These are phyloP conservation scores for Alces alces DNA, from an alignment of 2,113 vertebrate genomes.

Conservation along the genomic window DNA sequence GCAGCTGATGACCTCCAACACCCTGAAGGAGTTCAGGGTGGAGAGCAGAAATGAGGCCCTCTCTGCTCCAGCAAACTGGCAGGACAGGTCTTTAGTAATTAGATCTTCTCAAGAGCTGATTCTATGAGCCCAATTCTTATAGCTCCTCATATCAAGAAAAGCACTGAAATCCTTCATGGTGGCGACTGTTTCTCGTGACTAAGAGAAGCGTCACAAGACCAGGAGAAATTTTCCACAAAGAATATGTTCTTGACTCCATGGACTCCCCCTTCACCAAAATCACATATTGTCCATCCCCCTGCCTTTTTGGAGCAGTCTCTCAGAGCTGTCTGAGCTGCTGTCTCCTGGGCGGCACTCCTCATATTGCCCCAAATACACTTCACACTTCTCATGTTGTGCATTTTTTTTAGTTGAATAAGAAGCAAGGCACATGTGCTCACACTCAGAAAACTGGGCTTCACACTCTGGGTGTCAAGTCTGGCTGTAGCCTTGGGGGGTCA, in stretches of 20 bases:
- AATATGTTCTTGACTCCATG: not conserved
- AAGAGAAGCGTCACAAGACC: not conserved
- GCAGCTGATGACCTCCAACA: not conserved
- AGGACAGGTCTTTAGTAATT: not conserved
- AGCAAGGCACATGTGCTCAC: rapidly evolving
- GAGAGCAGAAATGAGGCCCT: not conserved
- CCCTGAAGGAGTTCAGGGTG: not conserved
- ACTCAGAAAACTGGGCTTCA: not conserved
- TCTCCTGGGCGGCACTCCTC: rapidly evolving
- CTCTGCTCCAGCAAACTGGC: not conserved
- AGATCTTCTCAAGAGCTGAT: not conserved
- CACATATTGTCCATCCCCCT: not conserved
- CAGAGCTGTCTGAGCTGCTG: not conserved
- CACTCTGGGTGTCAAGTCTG: not conserved
- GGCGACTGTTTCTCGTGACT: not conserved
- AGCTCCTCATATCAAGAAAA: not conserved
- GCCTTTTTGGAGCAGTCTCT: not conserved
- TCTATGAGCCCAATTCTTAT: not conserved
- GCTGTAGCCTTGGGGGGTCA: not conserved
- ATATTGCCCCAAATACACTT: not conserved
- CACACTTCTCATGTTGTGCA: not conserved
- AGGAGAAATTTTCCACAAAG: not conserved
- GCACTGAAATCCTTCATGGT: not conserved
- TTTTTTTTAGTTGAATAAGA: not conserved
- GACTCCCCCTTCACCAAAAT: not conserved